These are phyloP conservation scores for Proterorhinus semilunaris DNA, from an alignment of 2,113 vertebrate genomes.

Conservation along the genomic window DNA sequence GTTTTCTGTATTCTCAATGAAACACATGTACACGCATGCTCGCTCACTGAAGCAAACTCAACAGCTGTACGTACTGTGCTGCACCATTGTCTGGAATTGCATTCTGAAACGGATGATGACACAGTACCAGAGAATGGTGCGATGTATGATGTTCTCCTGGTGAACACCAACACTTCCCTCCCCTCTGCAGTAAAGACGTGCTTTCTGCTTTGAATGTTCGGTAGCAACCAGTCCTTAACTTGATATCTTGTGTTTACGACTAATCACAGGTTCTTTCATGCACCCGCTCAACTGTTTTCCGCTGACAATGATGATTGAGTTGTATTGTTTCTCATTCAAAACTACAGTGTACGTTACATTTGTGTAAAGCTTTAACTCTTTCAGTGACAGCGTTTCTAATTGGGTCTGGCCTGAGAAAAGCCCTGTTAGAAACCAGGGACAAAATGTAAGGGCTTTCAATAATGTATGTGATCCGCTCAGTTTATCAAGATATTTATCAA, in stretches of 20 bases:
- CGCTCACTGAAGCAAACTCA: slow-evolving; percentile 51
- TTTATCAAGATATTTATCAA: slow-evolving; percentile 33
- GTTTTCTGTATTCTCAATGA: slow-evolving; percentile 63
- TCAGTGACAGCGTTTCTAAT: slow-evolving; percentile 37
- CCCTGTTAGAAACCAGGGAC: slow-evolving; percentile 57
- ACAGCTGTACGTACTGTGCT: slow-evolving; percentile 29
- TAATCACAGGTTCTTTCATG: slow-evolving; percentile 28
- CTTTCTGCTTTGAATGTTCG: slow-evolving; percentile 79
- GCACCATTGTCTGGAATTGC: slow-evolving; percentile 49
- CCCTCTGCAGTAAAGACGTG: slow-evolving; percentile 65
- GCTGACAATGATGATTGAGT: slow-evolving; percentile 52
- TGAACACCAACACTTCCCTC: slow-evolving; percentile 50
- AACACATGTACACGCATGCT: slow-evolving; percentile 58
- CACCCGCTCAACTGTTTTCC: slow-evolving; percentile 40
- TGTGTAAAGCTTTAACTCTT: slow-evolving; percentile 61
- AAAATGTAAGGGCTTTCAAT: slow-evolving; percentile 26
- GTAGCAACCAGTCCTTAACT: slow-evolving; percentile 70
- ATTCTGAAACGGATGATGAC: slow-evolving; percentile 43
- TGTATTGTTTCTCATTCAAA: slow-evolving; percentile 35
- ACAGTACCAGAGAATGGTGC: slow-evolving; percentile 33
- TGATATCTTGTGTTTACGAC: slow-evolving; percentile 65
- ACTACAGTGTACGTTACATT: slow-evolving; percentile 12
- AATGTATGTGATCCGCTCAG: slow-evolving; percentile 38
- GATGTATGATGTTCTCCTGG: slow-evolving; percentile 39
- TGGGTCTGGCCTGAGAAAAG: slow-evolving; percentile 49